Percentiles rank a stretch among this genome's conserved stretches.
Conservation (phyloP, 1,140 invertebrate genomes). For the Marisa cornuarietis region DNA sequence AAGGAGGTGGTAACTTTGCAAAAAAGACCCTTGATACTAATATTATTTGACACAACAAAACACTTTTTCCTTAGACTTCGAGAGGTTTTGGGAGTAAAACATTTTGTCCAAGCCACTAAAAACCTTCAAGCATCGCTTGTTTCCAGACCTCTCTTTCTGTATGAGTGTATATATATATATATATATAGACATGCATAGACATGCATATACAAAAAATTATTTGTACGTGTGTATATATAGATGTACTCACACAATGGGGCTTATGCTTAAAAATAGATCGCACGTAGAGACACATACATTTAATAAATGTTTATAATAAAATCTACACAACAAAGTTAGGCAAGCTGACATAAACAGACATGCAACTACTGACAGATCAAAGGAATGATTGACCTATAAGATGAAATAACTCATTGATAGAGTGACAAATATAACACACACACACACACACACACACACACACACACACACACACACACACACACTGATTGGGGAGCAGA, state of each 20-base stretch:
- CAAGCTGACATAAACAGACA: not conserved
- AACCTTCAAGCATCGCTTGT: not conserved
- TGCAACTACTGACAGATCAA: not conserved
- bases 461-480: conserved; percentile 11
- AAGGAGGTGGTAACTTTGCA: no score
- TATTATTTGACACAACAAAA: not conserved
- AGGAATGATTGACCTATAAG: no score
- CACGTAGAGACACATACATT: not conserved
- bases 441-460: conserved; percentile 13
- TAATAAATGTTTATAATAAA: not conserved
- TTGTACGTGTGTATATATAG: no score
- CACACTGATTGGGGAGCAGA: not conserved
- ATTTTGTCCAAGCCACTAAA: not conserved
- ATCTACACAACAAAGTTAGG: not conserved
- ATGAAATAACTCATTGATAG: no score
- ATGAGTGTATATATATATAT: not conserved
- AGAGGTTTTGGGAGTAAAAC: not conserved
- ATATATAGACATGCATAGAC: no score
- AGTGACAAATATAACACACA: not conserved
- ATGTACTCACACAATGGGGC: no score
- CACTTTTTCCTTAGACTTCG: not conserved
- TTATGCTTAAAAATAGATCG: not conserved
- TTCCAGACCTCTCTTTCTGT: not conserved
- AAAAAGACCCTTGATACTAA: no score
- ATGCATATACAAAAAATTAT: no score